Conservation (phyloP, 2,113 vertebrate species). For the Ictalurus punctatus region DNA sequence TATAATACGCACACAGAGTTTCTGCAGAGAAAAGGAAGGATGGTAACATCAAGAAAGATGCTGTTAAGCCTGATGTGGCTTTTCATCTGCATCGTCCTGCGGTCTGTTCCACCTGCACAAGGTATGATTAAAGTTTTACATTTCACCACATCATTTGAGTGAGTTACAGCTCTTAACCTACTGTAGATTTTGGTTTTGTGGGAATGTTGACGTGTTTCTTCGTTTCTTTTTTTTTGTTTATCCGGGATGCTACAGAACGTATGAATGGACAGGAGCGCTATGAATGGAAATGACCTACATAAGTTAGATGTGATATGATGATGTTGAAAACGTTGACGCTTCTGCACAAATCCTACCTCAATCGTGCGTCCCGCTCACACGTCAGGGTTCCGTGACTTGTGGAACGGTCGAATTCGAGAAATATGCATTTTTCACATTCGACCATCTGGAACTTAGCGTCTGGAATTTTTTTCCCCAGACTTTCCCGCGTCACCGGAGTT, state of each 20-base stretch:
- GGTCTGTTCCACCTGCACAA: constrained; percentile 6
- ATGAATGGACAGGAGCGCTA: background rate
- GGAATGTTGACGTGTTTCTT: background rate
- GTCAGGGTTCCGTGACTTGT: background rate
- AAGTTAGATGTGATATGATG: background rate
- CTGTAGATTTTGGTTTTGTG: background rate
- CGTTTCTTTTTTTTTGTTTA: background rate
- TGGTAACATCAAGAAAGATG: background rate
- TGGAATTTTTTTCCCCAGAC: background rate
- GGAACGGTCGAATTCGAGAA: background rate
- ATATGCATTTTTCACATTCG: too few species aligned
- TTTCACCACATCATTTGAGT: background rate
- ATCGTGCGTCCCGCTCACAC: background rate
- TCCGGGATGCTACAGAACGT: too few species aligned
- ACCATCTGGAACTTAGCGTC: background rate
- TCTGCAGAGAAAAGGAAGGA: background rate
- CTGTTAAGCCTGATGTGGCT: background rate
- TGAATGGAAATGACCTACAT: background rate
- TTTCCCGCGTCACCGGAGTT: background rate
- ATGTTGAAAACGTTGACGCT: background rate
- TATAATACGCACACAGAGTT: background rate
- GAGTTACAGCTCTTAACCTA: background rate
- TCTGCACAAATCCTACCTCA: background rate
- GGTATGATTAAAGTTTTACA: constrained; percentile 15
- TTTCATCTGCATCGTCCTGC: constrained; percentile 29